Evolutionary conservation across 2,888 invertebrate genomes (phyloP).

Genomic region (Euphydryas editha): DNA sequence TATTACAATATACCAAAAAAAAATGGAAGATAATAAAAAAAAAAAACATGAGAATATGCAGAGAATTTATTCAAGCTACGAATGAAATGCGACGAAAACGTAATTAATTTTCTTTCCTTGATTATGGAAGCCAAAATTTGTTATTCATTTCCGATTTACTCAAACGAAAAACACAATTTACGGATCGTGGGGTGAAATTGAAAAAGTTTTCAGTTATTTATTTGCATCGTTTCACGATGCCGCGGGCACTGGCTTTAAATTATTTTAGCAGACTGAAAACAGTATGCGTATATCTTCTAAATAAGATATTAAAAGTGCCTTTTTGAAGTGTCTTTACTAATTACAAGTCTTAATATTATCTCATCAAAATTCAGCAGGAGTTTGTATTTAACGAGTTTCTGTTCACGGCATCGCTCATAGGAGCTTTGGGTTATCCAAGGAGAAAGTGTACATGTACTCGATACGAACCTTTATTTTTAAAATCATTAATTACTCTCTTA

Average conservation of each 20-base stretch:
- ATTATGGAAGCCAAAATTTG: conserved; percentile 72
- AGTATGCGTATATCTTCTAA: conserved; percentile 39
- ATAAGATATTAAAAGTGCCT: conserved; percentile 17
- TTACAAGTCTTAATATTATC: neutral
- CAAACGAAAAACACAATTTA: conserved; percentile 81
- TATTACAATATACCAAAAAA: conserved; percentile 18
- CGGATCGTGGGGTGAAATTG: conserved; percentile 78
- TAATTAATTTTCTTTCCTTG: conserved; percentile 68
- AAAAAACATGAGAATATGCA: conserved; percentile 35
- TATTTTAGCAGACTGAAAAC: conserved; percentile 65
- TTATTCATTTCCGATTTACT: conserved; percentile 80
- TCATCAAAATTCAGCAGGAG: neutral
- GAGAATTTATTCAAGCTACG: conserved; percentile 41
- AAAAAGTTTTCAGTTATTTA: conserved; percentile 82
- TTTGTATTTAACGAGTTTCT: neutral
- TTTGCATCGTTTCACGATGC: conserved; percentile 69
- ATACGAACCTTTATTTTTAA: no score
- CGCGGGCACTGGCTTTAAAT: conserved; percentile 64
- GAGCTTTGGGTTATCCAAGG: no score
- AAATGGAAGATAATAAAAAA: conserved; percentile 33
- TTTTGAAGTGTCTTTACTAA: conserved; percentile 11
- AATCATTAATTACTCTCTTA: no score
- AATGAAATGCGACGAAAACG: conserved; percentile 47
- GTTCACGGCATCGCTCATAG: no score
- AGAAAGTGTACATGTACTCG: no score